Base-by-base conservation (phyloP, 2,113 vertebrate species). In the Trinectes maculatus region DNA sequence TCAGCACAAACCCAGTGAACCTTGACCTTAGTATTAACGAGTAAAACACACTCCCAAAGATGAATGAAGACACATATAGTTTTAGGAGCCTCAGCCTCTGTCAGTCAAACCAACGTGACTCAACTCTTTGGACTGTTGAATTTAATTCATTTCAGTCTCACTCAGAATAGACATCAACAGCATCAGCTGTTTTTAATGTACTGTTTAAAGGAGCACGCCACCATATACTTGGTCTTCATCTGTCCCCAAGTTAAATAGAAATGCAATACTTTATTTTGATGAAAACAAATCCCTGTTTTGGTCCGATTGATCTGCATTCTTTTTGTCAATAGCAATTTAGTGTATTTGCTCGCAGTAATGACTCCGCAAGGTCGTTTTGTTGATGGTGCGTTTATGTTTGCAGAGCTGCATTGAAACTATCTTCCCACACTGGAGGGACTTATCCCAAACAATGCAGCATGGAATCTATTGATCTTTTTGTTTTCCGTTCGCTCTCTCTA, bases 1-100 rank as follows among this genome's bases (percentile, higher is more conserved):
- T 66, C 8, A 55, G 44, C 54, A 33, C 77, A 54, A 89, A 82
- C 65, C 55, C 71, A 13, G 51, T 79, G 61, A 84, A 74, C 76
- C 47, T 49, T 48, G 25, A 63, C 61, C 55, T 28, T 21, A 31
- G 29, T 13, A 22, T 26, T 62, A 53, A 74, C 74, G 56, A 79
- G 43, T 40, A 42, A 43, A 80, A 57, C 51, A 66, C 4, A 82
- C 69, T 33, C 24, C 31, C 19, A 19, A 5, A 11, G 34, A 49
- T 39, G 42, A 44, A 61, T 52, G 15, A 18, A 3, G 24, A 44
- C 31, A 33, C 26, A 22, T 11, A 43, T 11, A 43, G 39, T 21
- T 4, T 3, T 21, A 49, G 22, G 12, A 44, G 3, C 51, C 44
- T 46, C 24, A 25, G 36, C 53, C 16, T 51, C 48, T 56, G 57